Percentiles rank a stretch among this genome's conserved stretches.
phyloP scores from a whole-genome alignment of 2,888 invertebrate species.

The Adelphocoris suturalis region DNA sequence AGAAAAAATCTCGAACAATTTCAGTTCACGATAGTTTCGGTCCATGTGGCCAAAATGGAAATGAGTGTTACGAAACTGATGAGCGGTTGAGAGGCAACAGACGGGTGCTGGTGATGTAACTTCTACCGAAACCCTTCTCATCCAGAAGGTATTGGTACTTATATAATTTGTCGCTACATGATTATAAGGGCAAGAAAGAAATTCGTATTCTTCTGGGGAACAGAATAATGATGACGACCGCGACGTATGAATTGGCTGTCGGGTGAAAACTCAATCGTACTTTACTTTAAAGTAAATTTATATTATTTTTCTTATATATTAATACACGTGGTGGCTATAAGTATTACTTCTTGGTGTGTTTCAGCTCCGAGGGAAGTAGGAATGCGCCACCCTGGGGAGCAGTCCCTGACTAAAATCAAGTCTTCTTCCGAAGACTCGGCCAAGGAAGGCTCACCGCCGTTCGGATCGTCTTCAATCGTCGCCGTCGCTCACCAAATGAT shows the following conservation, averaged over 20 bases:
- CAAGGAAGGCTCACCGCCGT: constrained; percentile 82
- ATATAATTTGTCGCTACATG: too few species aligned
- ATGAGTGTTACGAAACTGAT: neutral
- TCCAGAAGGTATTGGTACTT: too few species aligned
- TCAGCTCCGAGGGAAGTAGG: constrained; percentile 76
- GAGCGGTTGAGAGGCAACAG: neutral
- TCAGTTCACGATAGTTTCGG: too few species aligned
- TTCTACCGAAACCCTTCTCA: neutral
- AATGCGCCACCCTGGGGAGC: constrained; percentile 73
- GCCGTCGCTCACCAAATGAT: constrained; percentile 83
- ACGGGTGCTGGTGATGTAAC: neutral
- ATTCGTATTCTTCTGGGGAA: neutral
- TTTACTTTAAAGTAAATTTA: too few species aligned
- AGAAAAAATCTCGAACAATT: too few species aligned
- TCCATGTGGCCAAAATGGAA: neutral
- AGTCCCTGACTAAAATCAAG: constrained; percentile 76
- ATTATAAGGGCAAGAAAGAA: neutral
- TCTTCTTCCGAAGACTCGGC: constrained; percentile 87
- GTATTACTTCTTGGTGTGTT: constrained; percentile 11
- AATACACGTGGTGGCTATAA: neutral
- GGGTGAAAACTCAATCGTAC: too few species aligned
- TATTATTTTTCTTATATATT: too few species aligned
- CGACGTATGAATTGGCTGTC: too few species aligned
- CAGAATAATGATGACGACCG: too few species aligned
- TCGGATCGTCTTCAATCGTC: constrained; percentile 84